Percentiles rank a stretch among this genome's conserved stretches.
phyloP scores from a whole-genome alignment of 1,140 invertebrate species.

The Diprion similis region DNA sequence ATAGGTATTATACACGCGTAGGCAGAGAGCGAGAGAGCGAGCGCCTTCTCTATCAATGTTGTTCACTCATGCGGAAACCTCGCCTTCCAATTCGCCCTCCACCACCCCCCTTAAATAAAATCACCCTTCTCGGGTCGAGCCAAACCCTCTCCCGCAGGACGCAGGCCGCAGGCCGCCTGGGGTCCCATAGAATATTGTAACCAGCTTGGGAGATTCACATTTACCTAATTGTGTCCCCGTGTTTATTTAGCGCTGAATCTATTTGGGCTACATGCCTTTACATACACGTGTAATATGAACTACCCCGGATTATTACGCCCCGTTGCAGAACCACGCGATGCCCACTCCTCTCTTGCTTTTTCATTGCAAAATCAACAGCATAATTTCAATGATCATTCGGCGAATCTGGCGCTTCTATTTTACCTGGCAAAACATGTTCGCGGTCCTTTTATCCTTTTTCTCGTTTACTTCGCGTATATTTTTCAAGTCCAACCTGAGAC shows the following conservation, averaged over 20 bases:
- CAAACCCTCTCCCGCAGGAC: conserved; percentile 6
- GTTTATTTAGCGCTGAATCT: conserved; percentile 54
- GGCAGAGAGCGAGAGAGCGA: conserved; percentile 30
- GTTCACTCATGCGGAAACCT: conserved; percentile 59
- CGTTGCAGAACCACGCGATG: neutral
- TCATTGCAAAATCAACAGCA: too few species aligned
- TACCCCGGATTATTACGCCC: neutral
- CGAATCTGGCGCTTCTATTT: too few species aligned
- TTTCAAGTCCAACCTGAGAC: too few species aligned
- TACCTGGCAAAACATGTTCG: too few species aligned
- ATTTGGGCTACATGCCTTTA: conserved; percentile 51
- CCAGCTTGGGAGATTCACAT: conserved; percentile 55
- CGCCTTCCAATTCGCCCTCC: conserved; percentile 51
- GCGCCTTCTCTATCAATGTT: conserved; percentile 56
- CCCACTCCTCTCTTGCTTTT: neutral
- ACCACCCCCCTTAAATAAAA: conserved; percentile 8
- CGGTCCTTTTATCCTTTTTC: too few species aligned
- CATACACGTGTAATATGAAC: conserved; percentile 39
- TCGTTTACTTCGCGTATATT: too few species aligned
- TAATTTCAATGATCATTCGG: too few species aligned
- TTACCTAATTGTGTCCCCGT: conserved; percentile 58
- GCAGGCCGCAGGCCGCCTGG: conserved; percentile 10
- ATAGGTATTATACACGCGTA: conserved; percentile 49
- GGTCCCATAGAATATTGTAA: conserved; percentile 44
- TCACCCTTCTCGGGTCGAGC: neutral